Percentiles rank a stretch among this genome's conserved stretches.
Conservation (phyloP, 2,113 vertebrate species). For the Bubalus kerabau region DNA sequence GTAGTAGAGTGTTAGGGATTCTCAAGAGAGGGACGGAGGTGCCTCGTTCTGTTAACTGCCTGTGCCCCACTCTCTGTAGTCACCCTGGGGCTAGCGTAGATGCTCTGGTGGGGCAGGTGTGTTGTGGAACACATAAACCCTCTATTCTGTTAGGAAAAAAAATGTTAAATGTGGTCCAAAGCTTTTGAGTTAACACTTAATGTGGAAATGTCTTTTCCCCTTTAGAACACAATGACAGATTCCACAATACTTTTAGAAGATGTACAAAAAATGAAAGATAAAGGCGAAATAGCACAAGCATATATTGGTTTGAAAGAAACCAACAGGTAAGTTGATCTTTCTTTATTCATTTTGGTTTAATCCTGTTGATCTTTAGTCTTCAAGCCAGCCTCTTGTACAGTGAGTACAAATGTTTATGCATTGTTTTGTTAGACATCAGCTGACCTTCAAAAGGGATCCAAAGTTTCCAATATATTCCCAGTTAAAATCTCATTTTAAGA, state of each 20-base stretch:
- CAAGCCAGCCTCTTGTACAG: background rate
- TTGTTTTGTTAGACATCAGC: background rate
- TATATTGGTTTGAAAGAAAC: slow-evolving; percentile 98
- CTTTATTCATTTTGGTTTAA: background rate
- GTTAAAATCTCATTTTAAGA: background rate
- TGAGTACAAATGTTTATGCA: background rate
- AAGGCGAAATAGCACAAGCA: slow-evolving; percentile 95
- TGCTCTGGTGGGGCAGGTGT: background rate
- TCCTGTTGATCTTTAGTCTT: background rate
- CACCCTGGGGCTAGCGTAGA: fast-evolving
- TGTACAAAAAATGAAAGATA: slow-evolving; percentile 95
- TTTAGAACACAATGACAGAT: slow-evolving; percentile 97
- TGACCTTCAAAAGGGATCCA: background rate
- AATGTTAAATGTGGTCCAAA: background rate
- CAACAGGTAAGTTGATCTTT: slow-evolving; percentile 85
- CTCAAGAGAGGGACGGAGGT: background rate
- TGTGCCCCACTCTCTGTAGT: background rate
- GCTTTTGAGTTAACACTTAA: background rate
- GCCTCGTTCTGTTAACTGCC: background rate
- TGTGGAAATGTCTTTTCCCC: slow-evolving; percentile 41
- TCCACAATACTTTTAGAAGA: slow-evolving; percentile 90
- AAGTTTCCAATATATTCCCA: background rate
- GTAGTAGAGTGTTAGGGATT: background rate
- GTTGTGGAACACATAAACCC: background rate
- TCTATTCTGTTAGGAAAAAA: background rate